Conservation (phyloP, 2,797 vertebrate genomes). For the Valencia hispanica region DNA sequence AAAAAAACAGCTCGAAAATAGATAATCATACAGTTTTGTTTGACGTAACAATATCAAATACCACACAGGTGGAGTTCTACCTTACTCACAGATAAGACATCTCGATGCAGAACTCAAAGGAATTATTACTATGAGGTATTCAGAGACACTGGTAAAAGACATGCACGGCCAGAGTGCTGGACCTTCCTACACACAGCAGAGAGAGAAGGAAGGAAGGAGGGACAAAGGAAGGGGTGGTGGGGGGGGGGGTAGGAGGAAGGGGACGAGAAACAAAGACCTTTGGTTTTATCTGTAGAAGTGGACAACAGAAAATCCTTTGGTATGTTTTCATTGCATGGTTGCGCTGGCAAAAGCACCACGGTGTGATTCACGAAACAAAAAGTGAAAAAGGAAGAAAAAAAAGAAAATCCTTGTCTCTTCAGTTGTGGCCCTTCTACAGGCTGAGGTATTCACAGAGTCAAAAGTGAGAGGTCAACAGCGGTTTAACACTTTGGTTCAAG, state of each 20-base stretch:
- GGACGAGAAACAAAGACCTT: conserved; percentile 84
- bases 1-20: conserved; percentile 84
- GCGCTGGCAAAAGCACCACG: conserved; percentile 97
- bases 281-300: conserved; percentile 96
- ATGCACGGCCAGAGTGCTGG: conserved; percentile 91
- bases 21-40: conserved; percentile 92
- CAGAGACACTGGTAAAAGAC: conserved; percentile 94
- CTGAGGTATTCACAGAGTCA: conserved; percentile 99
- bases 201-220: conserved; percentile 69
- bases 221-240: conserved; percentile 62
- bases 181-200: conserved; percentile 75
- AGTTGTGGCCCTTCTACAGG: conserved; percentile 97
- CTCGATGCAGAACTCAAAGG: conserved; percentile 96
- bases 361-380: conserved; percentile 77
- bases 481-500: conserved; percentile 99
- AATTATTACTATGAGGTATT: conserved; percentile 99
- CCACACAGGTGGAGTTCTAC: conserved; percentile 93
- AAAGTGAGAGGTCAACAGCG: conserved; percentile 97
- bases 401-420: conserved; percentile 85
- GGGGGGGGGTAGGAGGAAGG: conserved; percentile 66
- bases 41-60: conserved; percentile 92
- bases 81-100: conserved; percentile 90
- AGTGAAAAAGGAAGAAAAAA: conserved; percentile 49
- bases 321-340: conserved; percentile 99
- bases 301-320: conserved; percentile 92